Conservation (phyloP, 2,113 vertebrate genomes). For the Cyanocitta stelleri region DNA sequence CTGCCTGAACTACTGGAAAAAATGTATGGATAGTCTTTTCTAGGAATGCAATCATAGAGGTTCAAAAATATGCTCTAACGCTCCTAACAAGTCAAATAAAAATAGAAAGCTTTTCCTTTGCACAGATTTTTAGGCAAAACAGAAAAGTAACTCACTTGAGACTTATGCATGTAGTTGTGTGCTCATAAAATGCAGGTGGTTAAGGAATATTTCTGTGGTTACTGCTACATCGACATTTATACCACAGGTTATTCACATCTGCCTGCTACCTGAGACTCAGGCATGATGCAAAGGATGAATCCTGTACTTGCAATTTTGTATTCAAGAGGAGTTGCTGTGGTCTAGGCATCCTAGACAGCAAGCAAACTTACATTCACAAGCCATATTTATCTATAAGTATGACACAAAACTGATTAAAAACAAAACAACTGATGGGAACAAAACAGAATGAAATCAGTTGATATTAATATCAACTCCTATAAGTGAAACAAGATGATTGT, state of each 20-base stretch:
- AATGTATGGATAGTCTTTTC: neutral
- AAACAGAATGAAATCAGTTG: neutral
- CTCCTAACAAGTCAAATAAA: neutral
- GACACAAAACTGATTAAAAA: slow-evolving; percentile 24
- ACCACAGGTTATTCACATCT: neutral
- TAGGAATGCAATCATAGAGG: neutral
- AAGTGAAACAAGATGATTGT: neutral
- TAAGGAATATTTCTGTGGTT: neutral
- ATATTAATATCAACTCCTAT: neutral
- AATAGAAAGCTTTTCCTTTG: neutral
- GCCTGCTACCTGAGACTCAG: neutral
- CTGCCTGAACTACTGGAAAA: neutral
- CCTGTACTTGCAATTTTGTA: neutral
- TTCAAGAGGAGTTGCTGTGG: neutral
- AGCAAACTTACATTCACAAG: neutral
- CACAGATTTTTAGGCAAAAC: neutral
- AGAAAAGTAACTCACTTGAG: neutral
- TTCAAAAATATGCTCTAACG: neutral
- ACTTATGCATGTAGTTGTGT: neutral
- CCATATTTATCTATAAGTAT: neutral
- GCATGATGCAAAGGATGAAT: neutral
- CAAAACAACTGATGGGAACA: neutral
- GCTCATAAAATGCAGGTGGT: neutral
- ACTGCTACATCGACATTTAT: neutral
- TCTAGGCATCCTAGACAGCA: neutral